A percentile compares a stretch with the other conserved stretches of the same genome.
Conservation (phyloP, 2,888 invertebrate species). For the Eupsilia transversa region DNA sequence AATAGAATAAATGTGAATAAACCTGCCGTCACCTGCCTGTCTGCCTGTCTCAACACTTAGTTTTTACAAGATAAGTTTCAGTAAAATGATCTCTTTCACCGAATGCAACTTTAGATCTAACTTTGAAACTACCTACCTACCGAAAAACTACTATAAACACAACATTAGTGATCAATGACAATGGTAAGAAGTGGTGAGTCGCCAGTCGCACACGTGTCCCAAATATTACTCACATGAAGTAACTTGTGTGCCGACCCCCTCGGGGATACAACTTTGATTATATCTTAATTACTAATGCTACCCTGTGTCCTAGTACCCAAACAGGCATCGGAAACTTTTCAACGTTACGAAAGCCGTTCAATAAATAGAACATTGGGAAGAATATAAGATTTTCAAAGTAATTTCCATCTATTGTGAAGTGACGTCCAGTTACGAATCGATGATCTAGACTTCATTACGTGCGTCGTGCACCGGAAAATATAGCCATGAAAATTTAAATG, state of each 20-base stretch:
- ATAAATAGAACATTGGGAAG: background rate
- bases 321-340: background rate
- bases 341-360: background rate
- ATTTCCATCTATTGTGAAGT: background rate
- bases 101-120: background rate
- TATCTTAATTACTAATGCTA: conserved; percentile 31
- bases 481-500: background rate
- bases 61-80: background rate
- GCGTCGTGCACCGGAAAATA: conserved; percentile 6
- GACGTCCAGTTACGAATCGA: background rate
- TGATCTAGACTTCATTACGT: conserved; percentile 5
- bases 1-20: no score
- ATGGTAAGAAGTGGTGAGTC: background rate
- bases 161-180: background rate
- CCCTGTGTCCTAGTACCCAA: conserved; percentile 4
- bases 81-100: background rate
- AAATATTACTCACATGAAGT: conserved; percentile 36
- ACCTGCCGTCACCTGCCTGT: no score
- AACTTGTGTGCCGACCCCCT: conserved; percentile 8
- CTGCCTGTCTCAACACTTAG: background rate
- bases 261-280: conserved; percentile 51
- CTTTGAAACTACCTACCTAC: no score
- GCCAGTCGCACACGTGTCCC: conserved; percentile 14
- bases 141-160: conserved; percentile 7
- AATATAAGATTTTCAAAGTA: background rate